A percentile compares a stretch with the other conserved stretches of the same genome.
Conservation (phyloP, 2,113 vertebrate genomes). For the Neopipo cinnamomea region DNA sequence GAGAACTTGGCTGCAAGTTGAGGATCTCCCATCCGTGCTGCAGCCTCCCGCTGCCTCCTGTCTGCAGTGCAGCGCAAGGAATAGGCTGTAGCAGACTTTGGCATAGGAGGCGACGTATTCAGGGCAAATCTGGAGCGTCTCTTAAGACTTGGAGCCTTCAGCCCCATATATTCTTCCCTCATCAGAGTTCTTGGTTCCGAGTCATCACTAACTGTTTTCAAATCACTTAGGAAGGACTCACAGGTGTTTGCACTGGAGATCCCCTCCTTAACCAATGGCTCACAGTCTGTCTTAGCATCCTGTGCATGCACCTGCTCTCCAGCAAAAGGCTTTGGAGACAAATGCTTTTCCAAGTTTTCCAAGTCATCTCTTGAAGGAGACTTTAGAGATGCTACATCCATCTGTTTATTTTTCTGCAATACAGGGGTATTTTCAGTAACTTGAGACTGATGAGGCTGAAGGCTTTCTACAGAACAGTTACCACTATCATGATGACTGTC, state of each 20-base stretch:
- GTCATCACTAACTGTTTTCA: conserved; percentile 51
- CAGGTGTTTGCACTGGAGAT: conserved; percentile 18
- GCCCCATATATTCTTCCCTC: conserved; percentile 8
- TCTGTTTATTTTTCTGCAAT: background rate
- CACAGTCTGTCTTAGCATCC: conserved; percentile 13
- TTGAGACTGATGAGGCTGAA: background rate
- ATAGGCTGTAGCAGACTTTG: conserved; percentile 47
- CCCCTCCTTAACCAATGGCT: background rate
- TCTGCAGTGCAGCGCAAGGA: conserved; percentile 78
- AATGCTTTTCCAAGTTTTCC: background rate
- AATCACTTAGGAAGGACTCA: conserved; percentile 15
- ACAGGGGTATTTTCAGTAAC: background rate
- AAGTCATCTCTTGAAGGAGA: background rate
- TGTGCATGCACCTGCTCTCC: background rate
- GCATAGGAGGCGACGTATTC: background rate
- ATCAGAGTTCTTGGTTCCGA: conserved; percentile 42
- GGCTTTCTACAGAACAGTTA: background rate
- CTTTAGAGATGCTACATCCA: background rate
- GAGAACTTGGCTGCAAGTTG: conserved; percentile 34
- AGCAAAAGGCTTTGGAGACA: background rate
- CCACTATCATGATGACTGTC: background rate
- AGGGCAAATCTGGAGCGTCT: conserved; percentile 28
- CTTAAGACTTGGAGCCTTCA: conserved; percentile 54
- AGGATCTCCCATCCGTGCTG: conserved; percentile 72
- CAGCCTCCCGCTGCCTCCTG: conserved; percentile 80